Evolutionary conservation across 2,888 invertebrate genomes (phyloP).

Genomic region (Ectemnius lituratus): DNA sequence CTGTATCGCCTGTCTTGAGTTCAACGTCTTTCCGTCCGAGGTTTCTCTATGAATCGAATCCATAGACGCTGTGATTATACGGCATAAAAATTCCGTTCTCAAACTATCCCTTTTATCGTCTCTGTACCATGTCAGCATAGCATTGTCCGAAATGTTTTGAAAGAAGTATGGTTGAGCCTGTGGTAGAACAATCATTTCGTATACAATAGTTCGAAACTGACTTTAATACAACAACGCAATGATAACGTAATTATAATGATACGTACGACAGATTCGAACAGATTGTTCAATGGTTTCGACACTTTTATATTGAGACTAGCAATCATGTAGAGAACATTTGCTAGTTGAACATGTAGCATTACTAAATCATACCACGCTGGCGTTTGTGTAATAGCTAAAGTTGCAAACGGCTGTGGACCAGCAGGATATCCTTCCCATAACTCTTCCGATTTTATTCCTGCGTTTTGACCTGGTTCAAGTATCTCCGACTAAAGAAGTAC

Average conservation of each 20-base stretch:
- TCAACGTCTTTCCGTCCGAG: conserved; percentile 78
- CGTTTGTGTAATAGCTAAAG: conserved; percentile 88
- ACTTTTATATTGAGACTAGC: conserved; percentile 88
- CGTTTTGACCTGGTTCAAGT: conserved; percentile 76
- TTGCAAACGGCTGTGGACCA: conserved; percentile 84
- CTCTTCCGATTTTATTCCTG: conserved; percentile 81
- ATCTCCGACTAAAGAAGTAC: conserved; percentile 75
- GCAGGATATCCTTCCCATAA: conserved; percentile 82
- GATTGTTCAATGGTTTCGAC: conserved; percentile 84
- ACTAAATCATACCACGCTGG: conserved; percentile 87
- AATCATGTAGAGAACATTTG: conserved; percentile 87
- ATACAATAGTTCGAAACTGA: conserved; percentile 1
- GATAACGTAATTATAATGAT: conserved; percentile 1
- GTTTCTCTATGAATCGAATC: conserved; percentile 85
- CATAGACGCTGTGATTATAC: conserved; percentile 86
- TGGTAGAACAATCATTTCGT: conserved; percentile 1
- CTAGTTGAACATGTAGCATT: conserved; percentile 89
- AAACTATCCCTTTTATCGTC: conserved; percentile 85
- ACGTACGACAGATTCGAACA: conserved; percentile 87
- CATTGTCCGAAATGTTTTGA: conserved; percentile 72
- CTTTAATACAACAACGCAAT: no score
- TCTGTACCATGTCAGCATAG: conserved; percentile 69
- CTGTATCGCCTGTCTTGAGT: conserved; percentile 78
- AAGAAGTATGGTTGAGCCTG: conserved; percentile 74
- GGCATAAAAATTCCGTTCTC: conserved; percentile 86